Base-by-base conservation (phyloP, 2,113 vertebrate genomes). In the Pampusana beccarii region DNA sequence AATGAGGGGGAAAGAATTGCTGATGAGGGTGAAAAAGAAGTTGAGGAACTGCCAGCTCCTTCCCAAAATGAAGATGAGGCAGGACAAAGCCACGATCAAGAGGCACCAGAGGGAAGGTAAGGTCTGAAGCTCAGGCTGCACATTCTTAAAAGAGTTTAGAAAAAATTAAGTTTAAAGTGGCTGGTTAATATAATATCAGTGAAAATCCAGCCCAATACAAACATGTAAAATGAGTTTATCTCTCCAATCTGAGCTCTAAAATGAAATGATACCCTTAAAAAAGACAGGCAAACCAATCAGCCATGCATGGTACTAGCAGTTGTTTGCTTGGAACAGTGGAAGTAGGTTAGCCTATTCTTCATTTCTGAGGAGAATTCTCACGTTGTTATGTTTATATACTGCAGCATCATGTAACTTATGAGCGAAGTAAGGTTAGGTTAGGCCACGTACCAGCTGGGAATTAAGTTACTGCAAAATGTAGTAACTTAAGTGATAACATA, bases 51-150 rank as follows among this genome's bases (percentile, higher is more conserved):
- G 51, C 50, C 87, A 53, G 28, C 40, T 60, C 44, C 54, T 72
- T 88, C 82, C 6, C 80, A 89, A 80, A 75, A 74, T 25, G 91
- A 95, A 90, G n/a, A 75, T 21, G 65, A 96, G 61, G 46, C 91
- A 90, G 33, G 61, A 54, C 46, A 86, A 92, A 94, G 64, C 31
- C 44, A 92, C 18, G 66, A 86, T n/a, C 65, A 87, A 67, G 50
- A 86, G 11, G 18, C 28, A 23, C 6, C 53, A 64, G 58, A 24
- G 36, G 93, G 95, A 89, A 98, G 97, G 98, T 98, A 96, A 92
- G 93, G n/a, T 38, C 50, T 51, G 48, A 65, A 71, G 17, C 18
- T 34, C 31, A 64, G 13, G 8, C n/a, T 77, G 18, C 36, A 34
- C 6, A 7, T 87, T 92, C 46, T 26, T 81, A 64, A 60, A 50